Evolutionary conservation across 1,140 invertebrate genomes (phyloP), one percentile per base, ranked within the genome.

Genomic region (Bilobella aurantiaca): DNA sequence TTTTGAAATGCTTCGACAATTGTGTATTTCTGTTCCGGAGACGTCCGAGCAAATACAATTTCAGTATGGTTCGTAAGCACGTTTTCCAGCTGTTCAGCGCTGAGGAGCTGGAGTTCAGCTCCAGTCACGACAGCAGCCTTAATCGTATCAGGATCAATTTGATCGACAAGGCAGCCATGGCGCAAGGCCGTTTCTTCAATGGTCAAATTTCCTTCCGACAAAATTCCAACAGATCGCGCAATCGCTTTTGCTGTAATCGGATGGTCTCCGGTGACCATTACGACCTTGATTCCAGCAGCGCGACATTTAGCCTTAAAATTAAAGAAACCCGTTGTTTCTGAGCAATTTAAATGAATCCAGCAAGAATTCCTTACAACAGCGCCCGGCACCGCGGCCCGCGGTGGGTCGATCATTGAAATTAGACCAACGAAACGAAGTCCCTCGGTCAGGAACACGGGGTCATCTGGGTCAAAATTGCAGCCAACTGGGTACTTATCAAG

Each of bases 21-120:
- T 16, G 86, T 79, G 1, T 90, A 73, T 69, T 91, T 92, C 71
- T 91, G 90, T 59, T 89, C 87, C 0, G 90, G 90, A 0, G 89
- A 89, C 0, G 88, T 91, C 32, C 89, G 77, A 1, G 89, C 89
- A 74, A 91, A 91, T 0, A 91, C 89, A 47, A 92, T 90, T 76
- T 91, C 89, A 57, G 84, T 81, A 74, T 89, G 83, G 64, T 80
- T 73, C 58, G 78, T 78, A n/a, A 91, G 78, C 16, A 66, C 59
- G 62, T 65, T 67, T 56, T 30, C 3, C 1, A 70, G 47, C 59
- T 72, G 37, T 3, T 79, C 75, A 1, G 75, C 64, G 0, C 78
- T 73, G 83, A 90, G 86, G 59, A 82, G 83, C 49, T 85, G 79
- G 23, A 92, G 75, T 64, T 87, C 85, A 0, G 81, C 77, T 14